A percentile compares a stretch with the other conserved stretches of the same genome.
These are phyloP conservation scores for Marisa cornuarietis DNA, from an alignment of 1,140 invertebrate species.

Conservation along the genomic window DNA sequence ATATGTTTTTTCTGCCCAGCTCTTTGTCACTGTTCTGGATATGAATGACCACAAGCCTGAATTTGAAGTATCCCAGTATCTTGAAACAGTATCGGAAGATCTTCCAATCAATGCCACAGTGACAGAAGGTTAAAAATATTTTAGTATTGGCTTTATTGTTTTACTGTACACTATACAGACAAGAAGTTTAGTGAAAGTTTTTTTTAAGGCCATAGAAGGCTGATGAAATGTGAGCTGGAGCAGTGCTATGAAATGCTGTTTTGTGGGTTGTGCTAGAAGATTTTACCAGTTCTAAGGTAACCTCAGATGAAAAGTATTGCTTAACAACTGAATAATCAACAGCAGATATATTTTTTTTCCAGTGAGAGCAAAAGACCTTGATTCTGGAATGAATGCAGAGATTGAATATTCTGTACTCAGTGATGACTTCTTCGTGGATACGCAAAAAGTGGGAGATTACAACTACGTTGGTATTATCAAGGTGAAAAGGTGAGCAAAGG, in stretches of 20 bases:
- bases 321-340: no score
- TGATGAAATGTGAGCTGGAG: no score
- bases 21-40: conserved; percentile 25
- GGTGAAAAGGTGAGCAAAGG: conserved; percentile 43
- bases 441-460: conserved; percentile 19
- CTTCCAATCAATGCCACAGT: conserved; percentile 1
- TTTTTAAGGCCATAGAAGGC: neutral
- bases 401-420: conserved; percentile 46
- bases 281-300: neutral
- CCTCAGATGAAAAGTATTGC: neutral
- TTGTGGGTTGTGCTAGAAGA: neutral
- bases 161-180: neutral
- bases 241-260: neutral
- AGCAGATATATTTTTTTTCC: conserved; percentile 15
- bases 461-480: conserved; percentile 48
- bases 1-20: conserved; percentile 15
- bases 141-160: neutral
- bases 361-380: conserved; percentile 49
- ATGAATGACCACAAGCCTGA: conserved; percentile 30
- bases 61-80: conserved; percentile 25
- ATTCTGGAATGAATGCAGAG: conserved; percentile 51
- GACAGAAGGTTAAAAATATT: conserved; percentile 12
- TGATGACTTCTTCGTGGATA: conserved; percentile 48
- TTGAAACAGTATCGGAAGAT: conserved; percentile 14
- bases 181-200: neutral